Conservation (phyloP, 2,797 vertebrate species). For the Todus mexicanus region DNA sequence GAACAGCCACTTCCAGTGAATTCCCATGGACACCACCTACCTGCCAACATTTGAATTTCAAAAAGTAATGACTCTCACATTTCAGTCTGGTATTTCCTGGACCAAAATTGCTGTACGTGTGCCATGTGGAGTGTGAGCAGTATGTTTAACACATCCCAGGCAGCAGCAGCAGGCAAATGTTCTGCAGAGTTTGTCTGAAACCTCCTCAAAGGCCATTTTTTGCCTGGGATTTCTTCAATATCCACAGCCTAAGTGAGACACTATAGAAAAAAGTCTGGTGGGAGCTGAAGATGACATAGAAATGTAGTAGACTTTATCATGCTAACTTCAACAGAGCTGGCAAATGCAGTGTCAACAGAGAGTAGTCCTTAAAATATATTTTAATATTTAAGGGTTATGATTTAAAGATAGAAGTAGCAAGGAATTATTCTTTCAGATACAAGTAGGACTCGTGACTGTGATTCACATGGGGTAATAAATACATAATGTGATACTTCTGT, state of each 20-base stretch:
- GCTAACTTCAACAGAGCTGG: not conserved
- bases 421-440: not conserved
- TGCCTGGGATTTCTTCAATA: not conserved
- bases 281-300: not conserved
- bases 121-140: constrained; percentile 27
- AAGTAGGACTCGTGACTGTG: not conserved
- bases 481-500: not conserved
- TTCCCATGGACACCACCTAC: constrained; percentile 8
- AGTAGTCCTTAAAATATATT: not conserved
- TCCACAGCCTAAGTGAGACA: not conserved
- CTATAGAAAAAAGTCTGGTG: not conserved
- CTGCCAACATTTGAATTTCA: constrained; percentile 21
- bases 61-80: constrained; percentile 36
- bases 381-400: not conserved
- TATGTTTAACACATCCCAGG: constrained; percentile 46
- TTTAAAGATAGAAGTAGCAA: not conserved
- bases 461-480: not conserved
- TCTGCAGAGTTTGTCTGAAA: not conserved
- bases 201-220: not conserved
- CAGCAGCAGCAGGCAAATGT: not conserved
- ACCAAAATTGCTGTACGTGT: not conserved
- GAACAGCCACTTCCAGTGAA: constrained; percentile 24
- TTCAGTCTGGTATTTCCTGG: constrained; percentile 63
- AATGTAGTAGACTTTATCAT: not conserved
- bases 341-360: accelerated